Conservation (phyloP, 2,113 vertebrate species). For the Recurvirostra avosetta region DNA sequence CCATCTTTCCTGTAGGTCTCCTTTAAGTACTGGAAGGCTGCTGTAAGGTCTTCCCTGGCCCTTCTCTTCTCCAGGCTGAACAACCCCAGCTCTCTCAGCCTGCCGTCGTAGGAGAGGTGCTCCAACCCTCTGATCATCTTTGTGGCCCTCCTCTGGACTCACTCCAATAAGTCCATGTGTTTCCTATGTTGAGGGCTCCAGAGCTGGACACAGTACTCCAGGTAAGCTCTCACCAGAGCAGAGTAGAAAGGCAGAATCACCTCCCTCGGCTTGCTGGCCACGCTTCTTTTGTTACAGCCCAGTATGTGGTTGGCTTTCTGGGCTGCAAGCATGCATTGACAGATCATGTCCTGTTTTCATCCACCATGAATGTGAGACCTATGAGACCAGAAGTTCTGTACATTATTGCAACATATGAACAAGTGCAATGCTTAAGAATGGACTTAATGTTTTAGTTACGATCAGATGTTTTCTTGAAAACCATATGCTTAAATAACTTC, state of each 20-base stretch:
- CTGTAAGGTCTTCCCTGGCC: not conserved
- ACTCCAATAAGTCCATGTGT: not conserved
- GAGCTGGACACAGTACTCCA: rapidly evolving
- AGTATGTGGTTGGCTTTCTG: not conserved
- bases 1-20: not conserved
- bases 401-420: not conserved
- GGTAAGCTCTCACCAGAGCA: not conserved
- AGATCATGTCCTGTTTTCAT: not conserved
- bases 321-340: rapidly evolving
- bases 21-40: not conserved
- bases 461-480: not conserved
- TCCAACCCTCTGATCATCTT: not conserved
- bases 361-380: not conserved
- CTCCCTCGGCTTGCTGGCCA: not conserved
- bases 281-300: rapidly evolving
- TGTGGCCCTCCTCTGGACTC: not conserved
- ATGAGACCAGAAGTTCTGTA: not conserved
- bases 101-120: not conserved
- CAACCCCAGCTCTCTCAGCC: not conserved
- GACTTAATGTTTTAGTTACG: not conserved
- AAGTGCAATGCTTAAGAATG: not conserved
- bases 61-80: not conserved
- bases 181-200: not conserved
- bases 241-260: too few relatives aligned
- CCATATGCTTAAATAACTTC: not conserved